A percentile compares a stretch with the other conserved stretches of the same genome.
Evolutionary conservation across 2,888 invertebrate genomes (phyloP).

Genomic region (Cyrtodaria siliqua): DNA sequence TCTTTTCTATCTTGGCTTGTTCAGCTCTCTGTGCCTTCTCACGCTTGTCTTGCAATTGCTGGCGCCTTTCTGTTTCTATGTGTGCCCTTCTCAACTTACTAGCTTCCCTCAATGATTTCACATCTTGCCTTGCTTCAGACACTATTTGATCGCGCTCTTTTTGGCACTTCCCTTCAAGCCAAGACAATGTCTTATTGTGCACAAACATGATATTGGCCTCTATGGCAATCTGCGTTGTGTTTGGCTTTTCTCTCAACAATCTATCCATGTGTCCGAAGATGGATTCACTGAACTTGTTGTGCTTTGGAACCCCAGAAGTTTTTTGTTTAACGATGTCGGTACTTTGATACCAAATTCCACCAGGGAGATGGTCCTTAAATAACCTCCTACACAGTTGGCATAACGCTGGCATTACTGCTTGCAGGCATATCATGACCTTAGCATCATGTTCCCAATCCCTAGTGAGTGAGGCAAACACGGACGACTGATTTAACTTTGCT

Average conservation of each 20-base stretch:
- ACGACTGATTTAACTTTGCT: slow-evolving; percentile 11
- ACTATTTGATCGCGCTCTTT: slow-evolving; percentile 12
- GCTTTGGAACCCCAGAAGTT: slow-evolving; percentile 12
- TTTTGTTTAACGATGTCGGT: slow-evolving; percentile 3
- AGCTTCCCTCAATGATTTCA: slow-evolving; percentile 15
- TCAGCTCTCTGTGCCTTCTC: slow-evolving; percentile 5
- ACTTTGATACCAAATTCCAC: slow-evolving; percentile 17
- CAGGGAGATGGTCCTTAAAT: slow-evolving; percentile 29
- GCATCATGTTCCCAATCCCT: slow-evolving; percentile 1
- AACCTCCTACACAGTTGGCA: slow-evolving; percentile 5
- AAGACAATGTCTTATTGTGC: slow-evolving; percentile 38
- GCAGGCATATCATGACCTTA: slow-evolving; percentile 5
- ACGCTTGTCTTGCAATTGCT: too few species aligned
- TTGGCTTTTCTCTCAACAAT: slow-evolving; percentile 38
- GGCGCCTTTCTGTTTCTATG: too few species aligned
- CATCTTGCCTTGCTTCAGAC: slow-evolving; percentile 28
- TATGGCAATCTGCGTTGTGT: slow-evolving; percentile 22
- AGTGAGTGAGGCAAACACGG: slow-evolving; percentile 5
- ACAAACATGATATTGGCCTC: slow-evolving; percentile 44
- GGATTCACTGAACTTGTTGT: slow-evolving; percentile 38
- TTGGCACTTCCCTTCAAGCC: slow-evolving; percentile 12
- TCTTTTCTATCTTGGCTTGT: too few species aligned
- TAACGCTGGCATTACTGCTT: slow-evolving; percentile 26
- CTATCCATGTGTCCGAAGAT: slow-evolving; percentile 39
- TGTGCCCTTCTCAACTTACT: not conserved